phyloP scores from a whole-genome alignment of 2,888 invertebrate species.

The Anagyrus pseudococci region DNA sequence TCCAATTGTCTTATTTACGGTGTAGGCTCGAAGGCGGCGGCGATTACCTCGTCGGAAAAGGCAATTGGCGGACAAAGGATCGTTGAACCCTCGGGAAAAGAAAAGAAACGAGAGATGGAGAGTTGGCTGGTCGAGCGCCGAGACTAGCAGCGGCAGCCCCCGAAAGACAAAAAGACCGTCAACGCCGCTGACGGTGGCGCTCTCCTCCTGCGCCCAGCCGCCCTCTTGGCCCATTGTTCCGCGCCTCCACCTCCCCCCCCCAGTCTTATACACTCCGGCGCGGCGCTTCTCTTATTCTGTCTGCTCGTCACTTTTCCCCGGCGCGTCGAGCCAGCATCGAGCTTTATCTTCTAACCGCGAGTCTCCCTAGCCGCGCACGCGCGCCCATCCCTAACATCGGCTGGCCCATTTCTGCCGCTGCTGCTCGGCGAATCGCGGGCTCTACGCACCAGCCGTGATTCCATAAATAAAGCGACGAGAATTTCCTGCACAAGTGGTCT shows the following conservation, averaged over 20 bases:
- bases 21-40: too few relatives aligned
- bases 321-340: too few relatives aligned
- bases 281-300: constrained; percentile 5
- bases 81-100: constrained; percentile 1
- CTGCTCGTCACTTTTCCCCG: constrained; percentile 14
- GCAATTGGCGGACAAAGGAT: background rate
- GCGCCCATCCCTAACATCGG: too few relatives aligned
- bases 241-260: constrained; percentile 2
- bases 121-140: too few relatives aligned
- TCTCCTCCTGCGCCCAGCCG: constrained; percentile 14
- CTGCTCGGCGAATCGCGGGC: constrained; percentile 41
- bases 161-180: constrained; percentile 35
- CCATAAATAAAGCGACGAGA: constrained; percentile 53
- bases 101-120: too few relatives aligned
- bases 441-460: constrained; percentile 48
- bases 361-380: too few relatives aligned
- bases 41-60: too few relatives aligned
- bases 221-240: constrained; percentile 8
- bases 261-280: constrained; percentile 7
- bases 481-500: too few relatives aligned
- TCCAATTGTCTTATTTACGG: too few relatives aligned
- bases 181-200: background rate
- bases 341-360: too few relatives aligned
- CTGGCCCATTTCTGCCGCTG: constrained; percentile 35
- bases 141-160: too few relatives aligned